These are phyloP conservation scores for Pteruthius melanotis DNA, from an alignment of 2,113 vertebrate genomes.

Conservation along the genomic window DNA sequence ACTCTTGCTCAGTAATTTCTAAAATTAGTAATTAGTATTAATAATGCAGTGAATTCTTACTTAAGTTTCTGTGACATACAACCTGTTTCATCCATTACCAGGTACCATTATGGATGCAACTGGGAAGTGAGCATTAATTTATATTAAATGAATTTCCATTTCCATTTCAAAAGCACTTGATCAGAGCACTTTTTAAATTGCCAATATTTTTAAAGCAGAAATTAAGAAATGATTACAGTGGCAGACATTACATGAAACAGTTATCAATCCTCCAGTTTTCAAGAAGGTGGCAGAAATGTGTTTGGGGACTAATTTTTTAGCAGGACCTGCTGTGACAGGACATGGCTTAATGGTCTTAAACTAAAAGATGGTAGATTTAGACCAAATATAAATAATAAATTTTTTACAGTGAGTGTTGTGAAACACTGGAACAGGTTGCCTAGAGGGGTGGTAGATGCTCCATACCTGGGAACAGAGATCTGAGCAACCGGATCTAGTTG, in stretches of 20 bases:
- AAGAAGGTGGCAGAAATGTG: neutral
- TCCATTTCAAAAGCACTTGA: neutral
- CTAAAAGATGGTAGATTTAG: neutral
- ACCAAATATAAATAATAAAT: neutral
- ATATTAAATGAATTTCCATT: neutral
- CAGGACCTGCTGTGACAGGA: neutral
- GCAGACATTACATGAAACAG: neutral
- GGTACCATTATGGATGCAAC: neutral
- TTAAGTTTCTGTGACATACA: neutral
- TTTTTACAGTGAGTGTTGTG: neutral
- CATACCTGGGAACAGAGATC: neutral
- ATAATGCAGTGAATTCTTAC: neutral
- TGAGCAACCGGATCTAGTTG: neutral
- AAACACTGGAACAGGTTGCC: neutral
- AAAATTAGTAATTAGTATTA: neutral
- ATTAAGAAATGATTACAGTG: neutral
- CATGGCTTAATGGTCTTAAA: neutral
- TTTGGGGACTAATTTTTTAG: neutral
- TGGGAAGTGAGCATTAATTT: neutral
- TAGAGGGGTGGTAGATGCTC: neutral
- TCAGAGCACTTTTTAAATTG: neutral
- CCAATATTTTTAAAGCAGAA: neutral
- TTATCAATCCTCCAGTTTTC: neutral
- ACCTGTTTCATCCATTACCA: neutral
- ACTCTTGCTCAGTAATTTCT: neutral